phyloP scores from a whole-genome alignment of 2,888 invertebrate genomes.

The Sclerodermus sp. region DNA sequence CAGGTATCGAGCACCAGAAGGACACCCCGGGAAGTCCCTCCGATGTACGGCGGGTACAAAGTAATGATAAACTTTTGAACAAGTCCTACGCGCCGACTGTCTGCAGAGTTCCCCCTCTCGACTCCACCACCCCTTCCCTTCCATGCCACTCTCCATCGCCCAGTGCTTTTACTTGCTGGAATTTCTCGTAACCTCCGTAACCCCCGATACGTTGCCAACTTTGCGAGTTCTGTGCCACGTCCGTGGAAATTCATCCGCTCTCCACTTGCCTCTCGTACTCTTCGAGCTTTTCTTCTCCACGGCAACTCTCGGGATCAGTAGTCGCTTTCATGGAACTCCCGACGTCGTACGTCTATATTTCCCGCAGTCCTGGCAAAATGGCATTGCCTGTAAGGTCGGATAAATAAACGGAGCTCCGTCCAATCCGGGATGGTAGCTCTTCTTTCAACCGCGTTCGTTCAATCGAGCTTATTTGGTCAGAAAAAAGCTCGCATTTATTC shows the following conservation, averaged over 20 bases:
- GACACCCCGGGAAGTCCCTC: slow-evolving; percentile 15
- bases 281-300: slow-evolving; percentile 2
- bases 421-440: too few relatives aligned
- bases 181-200: neutral
- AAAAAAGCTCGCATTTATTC: too few relatives aligned
- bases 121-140: neutral
- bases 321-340: too few relatives aligned
- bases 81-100: slow-evolving; percentile 32
- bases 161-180: neutral
- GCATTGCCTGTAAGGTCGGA: too few relatives aligned
- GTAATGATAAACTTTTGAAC: slow-evolving; percentile 52
- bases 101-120: slow-evolving; percentile 10
- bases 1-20: slow-evolving; percentile 22
- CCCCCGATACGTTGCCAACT: slow-evolving; percentile 6
- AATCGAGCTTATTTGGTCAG: too few relatives aligned
- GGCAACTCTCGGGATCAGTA: slow-evolving; percentile 1
- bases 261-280: slow-evolving; percentile 4
- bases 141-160: slow-evolving; percentile 7
- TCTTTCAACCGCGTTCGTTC: too few relatives aligned
- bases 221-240: slow-evolving; percentile 18
- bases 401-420: too few relatives aligned
- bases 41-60: slow-evolving; percentile 39
- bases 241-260: slow-evolving; percentile 20
- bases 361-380: too few relatives aligned
- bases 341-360: too few relatives aligned